Evolutionary conservation across 2,888 invertebrate species (phyloP).

Genomic region (Punctoribates punctum): DNA sequence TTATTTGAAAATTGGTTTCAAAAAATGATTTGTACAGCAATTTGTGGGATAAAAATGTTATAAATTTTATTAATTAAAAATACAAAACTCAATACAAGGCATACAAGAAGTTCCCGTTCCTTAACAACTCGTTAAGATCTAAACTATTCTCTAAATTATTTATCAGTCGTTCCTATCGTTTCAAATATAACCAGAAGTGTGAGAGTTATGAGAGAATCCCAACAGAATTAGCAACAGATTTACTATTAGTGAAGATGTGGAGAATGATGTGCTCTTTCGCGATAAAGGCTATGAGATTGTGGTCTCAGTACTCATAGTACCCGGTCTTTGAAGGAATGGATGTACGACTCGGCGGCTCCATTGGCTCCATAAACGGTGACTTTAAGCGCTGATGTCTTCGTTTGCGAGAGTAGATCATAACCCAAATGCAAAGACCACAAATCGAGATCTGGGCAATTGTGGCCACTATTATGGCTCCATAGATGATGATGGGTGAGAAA

Average conservation of each 20-base stretch:
- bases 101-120: not conserved
- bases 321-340: too few relatives aligned
- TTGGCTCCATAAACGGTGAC: too few relatives aligned
- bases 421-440: not conserved
- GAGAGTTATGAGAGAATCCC: not conserved
- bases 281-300: too few relatives aligned
- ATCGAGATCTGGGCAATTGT: not conserved
- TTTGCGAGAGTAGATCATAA: not conserved
- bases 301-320: too few relatives aligned
- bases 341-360: too few relatives aligned
- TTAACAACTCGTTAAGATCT: not conserved
- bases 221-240: not conserved
- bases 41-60: not conserved
- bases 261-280: not conserved
- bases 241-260: not conserved
- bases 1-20: not conserved
- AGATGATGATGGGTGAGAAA: not conserved
- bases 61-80: not conserved
- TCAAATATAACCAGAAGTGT: not conserved
- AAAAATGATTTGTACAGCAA: slow-evolving; percentile 10
- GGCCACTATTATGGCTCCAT: not conserved
- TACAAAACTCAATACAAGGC: not conserved
- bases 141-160: not conserved
- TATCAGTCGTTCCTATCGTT: too few relatives aligned
- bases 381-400: not conserved